Evolutionary conservation across 2,797 vertebrate genomes (phyloP), one percentile per base, ranked within the genome.

Genomic region (Lerista edwardsae): DNA sequence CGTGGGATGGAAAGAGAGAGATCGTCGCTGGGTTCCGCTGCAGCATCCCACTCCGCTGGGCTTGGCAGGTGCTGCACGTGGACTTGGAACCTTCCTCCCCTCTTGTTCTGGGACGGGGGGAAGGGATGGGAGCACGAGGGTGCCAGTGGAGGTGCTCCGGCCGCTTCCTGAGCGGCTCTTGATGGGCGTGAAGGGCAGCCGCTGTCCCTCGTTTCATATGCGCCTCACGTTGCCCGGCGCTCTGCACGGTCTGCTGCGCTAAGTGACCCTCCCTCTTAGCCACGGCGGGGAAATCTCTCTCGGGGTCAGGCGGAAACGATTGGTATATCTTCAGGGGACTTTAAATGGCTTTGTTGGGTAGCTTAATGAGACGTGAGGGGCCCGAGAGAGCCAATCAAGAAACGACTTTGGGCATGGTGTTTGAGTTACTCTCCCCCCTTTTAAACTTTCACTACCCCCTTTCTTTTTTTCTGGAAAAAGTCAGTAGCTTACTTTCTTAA

Each of bases 141-240:
- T 88, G 69, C 80, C 72, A 41, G 89, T 80, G 84, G 89, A 73
- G 64, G 27, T 34, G 62, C 3, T 44, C n/a, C 9, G 68, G 31
- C 82, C 44, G 34, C 17, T 12, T 36, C 83, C 25, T 9, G 44
- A 39, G 61, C 62, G 51, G 82, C 27, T 76, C 47, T 15, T 84
- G 36, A 15, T 47, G 68, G 39, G 44, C 41, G 61, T n/a, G 78
- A 57, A 79, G 83, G 65, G 69, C 69, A 39, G 59, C 12, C 55
- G 57, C 86, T 75, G 27, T 7, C 75, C 78, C 57, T 68, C 78
- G 84, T 61, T 93, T 90, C 89, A 84, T 79, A 93, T 91, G 91
- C 91, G 83, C 84, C 92, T 91, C 90, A 91, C 90, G 91, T 89
- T 91, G 86, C 75, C 75, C 69, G 78, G 44, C 21, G 86, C 84